These are phyloP conservation scores for Hydraecia micacea DNA, from an alignment of 2,888 invertebrate species.

Conservation along the genomic window DNA sequence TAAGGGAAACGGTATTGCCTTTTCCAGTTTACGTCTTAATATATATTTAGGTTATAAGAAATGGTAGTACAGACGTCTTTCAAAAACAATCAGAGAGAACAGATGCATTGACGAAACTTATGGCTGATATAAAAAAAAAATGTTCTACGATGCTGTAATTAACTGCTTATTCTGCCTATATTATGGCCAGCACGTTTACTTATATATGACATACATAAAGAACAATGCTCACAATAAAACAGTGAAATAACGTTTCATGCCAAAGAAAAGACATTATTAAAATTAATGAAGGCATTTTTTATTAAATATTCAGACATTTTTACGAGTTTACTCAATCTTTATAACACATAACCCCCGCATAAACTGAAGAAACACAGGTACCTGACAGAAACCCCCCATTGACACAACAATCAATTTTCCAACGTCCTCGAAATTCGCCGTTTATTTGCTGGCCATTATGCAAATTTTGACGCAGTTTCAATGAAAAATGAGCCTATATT, in stretches of 20 bases:
- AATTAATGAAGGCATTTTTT: constrained; percentile 40
- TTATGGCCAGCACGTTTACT: background rate
- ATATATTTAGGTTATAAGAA: background rate
- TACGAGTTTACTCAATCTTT: constrained; percentile 53
- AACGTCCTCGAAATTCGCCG: constrained; percentile 67
- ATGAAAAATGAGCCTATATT: constrained; percentile 72
- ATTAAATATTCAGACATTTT: constrained; percentile 45
- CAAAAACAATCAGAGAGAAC: background rate
- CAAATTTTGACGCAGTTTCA: constrained; percentile 69
- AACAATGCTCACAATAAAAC: constrained; percentile 13
- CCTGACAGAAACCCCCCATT: constrained; percentile 63
- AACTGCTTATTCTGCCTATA: background rate
- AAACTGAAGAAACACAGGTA: constrained; percentile 55
- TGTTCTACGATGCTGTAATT: background rate
- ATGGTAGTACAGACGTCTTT: background rate
- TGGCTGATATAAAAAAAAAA: background rate
- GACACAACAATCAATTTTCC: constrained; percentile 68
- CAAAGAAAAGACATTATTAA: constrained; percentile 21
- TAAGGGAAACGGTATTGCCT: background rate
- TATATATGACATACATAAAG: background rate
- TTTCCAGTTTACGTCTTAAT: too few species aligned
- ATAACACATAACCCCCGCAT: constrained; percentile 44
- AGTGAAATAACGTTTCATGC: constrained; percentile 21
- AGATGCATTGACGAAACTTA: background rate
- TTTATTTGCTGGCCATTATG: constrained; percentile 79